phyloP scores from a whole-genome alignment of 2,113 vertebrate genomes.

The Blennius ocellaris region DNA sequence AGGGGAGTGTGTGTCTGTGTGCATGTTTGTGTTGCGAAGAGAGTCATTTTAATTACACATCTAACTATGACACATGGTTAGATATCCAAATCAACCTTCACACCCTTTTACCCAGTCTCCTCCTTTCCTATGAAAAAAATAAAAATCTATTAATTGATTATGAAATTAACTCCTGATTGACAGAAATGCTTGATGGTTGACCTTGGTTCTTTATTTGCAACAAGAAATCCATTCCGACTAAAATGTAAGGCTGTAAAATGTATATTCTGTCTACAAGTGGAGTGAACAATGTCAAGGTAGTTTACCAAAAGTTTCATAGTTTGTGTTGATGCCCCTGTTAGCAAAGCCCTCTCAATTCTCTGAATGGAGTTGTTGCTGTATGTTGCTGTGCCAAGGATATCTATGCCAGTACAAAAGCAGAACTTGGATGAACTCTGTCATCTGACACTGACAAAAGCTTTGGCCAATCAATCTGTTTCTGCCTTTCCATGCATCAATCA shows the following conservation, averaged over 20 bases:
- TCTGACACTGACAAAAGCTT: too few relatives aligned
- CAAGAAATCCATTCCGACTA: background rate
- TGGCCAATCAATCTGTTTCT: too few relatives aligned
- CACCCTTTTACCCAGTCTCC: constrained; percentile 23
- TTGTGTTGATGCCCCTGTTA: too few relatives aligned
- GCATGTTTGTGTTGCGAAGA: background rate
- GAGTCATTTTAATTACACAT: constrained; percentile 58
- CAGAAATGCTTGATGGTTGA: background rate
- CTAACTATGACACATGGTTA: constrained; percentile 37
- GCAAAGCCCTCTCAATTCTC: too few relatives aligned
- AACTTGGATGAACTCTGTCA: too few relatives aligned
- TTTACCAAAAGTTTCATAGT: too few relatives aligned
- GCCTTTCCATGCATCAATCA: too few relatives aligned
- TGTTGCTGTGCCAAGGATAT: too few relatives aligned
- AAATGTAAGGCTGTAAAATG: background rate
- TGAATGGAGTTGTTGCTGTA: too few relatives aligned
- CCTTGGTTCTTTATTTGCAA: background rate
- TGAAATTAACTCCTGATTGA: background rate
- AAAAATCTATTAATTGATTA: constrained; percentile 12
- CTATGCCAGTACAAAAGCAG: too few relatives aligned
- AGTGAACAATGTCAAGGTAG: background rate
- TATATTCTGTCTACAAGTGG: background rate
- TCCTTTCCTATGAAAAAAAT: background rate
- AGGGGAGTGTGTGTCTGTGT: background rate
- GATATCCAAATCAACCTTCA: constrained; percentile 59